Percentiles rank a stretch among this genome's conserved stretches.
phyloP scores from a whole-genome alignment of 2,797 vertebrate genomes.

The Kryptolebias ocellatus region DNA sequence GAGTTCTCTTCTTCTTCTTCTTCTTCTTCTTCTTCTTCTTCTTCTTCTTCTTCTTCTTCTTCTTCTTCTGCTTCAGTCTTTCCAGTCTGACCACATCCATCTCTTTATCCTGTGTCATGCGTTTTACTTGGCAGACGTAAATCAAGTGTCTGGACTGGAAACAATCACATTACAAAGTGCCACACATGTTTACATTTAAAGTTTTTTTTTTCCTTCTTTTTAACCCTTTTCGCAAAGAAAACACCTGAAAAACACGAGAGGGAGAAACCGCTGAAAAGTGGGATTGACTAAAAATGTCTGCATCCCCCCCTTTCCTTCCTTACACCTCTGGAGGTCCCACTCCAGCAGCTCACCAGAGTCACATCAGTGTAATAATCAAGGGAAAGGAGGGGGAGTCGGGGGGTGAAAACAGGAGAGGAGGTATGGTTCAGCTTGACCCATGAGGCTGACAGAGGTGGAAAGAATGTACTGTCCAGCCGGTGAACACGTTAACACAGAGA shows the following conservation, averaged over 20 bases:
- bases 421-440: conserved; percentile 77
- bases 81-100: conserved; percentile 54
- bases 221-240: conserved; percentile 40
- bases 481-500: conserved; percentile 79
- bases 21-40: conserved; percentile 38
- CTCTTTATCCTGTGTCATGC: conserved; percentile 56
- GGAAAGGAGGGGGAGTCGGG: neutral
- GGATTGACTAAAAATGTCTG: conserved; percentile 68
- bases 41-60: conserved; percentile 35
- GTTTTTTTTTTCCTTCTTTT: conserved; percentile 27
- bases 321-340: conserved; percentile 47
- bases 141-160: conserved; percentile 74
- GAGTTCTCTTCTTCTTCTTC: conserved; percentile 23
- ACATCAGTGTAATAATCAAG: conserved; percentile 49
- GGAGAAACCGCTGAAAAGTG: conserved; percentile 70
- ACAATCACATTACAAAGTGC: conserved; percentile 66
- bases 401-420: conserved; percentile 21
- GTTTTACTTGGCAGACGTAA: conserved; percentile 70
- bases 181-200: conserved; percentile 76
- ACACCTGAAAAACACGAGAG: conserved; percentile 63
- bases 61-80: conserved; percentile 46
- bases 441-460: conserved; percentile 82
- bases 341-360: conserved; percentile 48
- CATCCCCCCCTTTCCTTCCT: neutral
- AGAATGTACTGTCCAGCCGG: conserved; percentile 83